Base-by-base conservation (phyloP, 2,888 invertebrate genomes). In the Drosophila monieri region DNA sequence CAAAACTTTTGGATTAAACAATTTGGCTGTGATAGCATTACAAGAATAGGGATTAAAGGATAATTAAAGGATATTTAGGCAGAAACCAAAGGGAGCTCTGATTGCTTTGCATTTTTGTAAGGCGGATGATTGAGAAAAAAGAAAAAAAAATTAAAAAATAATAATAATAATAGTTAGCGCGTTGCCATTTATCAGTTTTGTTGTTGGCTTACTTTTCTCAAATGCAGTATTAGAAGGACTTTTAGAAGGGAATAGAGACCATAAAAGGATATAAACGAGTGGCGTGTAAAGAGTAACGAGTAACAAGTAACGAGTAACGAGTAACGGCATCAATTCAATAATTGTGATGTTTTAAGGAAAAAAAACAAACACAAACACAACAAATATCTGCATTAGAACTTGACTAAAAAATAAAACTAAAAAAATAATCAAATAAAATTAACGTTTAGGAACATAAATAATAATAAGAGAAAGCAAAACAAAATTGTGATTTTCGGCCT, bases 21-120 rank as follows among this genome's bases (percentile, higher is more conserved):
- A 91, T 91, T 91, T 91, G 91, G 91, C 91, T 91, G 91, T 91
- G 91, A 91, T 91, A 91, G 90, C 88, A 89, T 88, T 88, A 86
- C 88, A 79, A 77, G 74, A 73, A 73, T 76, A 78, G 70, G 74
- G 43, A 76, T 18, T 18, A 18, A 18, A n/a, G n/a, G n/a, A 77
- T 69, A 70, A 59, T 67, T 61, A 66, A 57, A 55, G 47, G 25
- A 62, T 67, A 76, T 77, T 62, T 58, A 71, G 81, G 66, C 57
- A 74, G 70, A 73, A 72, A 73, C 73, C 64, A 47, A 59, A 54
- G 18, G n/a, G 21, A 25, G 15, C 15, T 3, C 15, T 3, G 39
- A 48, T 80, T 79, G 84, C 74, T 74, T 58, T 70, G 64, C 77
- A 74, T 83, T 78, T 78, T 46, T 27, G 44, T 55, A 59, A 57